phyloP scores from a whole-genome alignment of 2,888 invertebrate genomes.

The Sthenelais limicola region DNA sequence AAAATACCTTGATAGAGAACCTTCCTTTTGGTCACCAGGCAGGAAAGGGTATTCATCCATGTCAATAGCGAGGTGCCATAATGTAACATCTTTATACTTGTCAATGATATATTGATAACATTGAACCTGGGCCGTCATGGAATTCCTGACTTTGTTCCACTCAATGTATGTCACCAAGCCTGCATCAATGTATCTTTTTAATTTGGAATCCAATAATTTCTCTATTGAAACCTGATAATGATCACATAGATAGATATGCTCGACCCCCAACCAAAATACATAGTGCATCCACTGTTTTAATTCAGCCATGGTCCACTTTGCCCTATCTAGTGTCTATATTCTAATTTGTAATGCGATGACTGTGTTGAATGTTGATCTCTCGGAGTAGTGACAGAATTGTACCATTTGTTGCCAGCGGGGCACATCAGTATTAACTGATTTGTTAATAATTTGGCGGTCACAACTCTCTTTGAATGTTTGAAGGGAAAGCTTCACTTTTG shows the following conservation, averaged over 20 bases:
- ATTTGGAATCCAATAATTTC: slow-evolving; percentile 27
- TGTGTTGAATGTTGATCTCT: too few species aligned
- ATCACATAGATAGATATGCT: slow-evolving; percentile 50
- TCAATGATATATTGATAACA: slow-evolving; percentile 53
- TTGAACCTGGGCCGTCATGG: slow-evolving; percentile 53
- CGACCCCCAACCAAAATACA: slow-evolving; percentile 48
- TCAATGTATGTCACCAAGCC: slow-evolving; percentile 48
- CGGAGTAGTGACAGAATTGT: too few species aligned
- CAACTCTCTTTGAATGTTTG: too few species aligned
- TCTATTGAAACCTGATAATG: slow-evolving; percentile 44
- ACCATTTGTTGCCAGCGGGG: too few species aligned
- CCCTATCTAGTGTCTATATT: slow-evolving; percentile 47
- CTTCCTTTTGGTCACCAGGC: slow-evolving; percentile 47
- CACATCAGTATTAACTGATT: too few species aligned
- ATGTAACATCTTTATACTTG: slow-evolving; percentile 39
- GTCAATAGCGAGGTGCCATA: slow-evolving; percentile 55
- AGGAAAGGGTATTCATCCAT: slow-evolving; percentile 57
- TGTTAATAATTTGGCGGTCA: too few species aligned
- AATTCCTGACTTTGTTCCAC: slow-evolving; percentile 45
- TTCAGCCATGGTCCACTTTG: slow-evolving; percentile 48
- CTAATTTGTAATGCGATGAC: slow-evolving; percentile 45
- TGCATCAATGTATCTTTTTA: slow-evolving; percentile 42
- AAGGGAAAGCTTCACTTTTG: too few species aligned
- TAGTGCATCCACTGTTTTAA: slow-evolving; percentile 51
- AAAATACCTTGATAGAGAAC: slow-evolving; percentile 51